Percentiles rank a stretch among this genome's conserved stretches.
phyloP scores from a whole-genome alignment of 1,140 invertebrate species.

The Epicauta chinensis region DNA sequence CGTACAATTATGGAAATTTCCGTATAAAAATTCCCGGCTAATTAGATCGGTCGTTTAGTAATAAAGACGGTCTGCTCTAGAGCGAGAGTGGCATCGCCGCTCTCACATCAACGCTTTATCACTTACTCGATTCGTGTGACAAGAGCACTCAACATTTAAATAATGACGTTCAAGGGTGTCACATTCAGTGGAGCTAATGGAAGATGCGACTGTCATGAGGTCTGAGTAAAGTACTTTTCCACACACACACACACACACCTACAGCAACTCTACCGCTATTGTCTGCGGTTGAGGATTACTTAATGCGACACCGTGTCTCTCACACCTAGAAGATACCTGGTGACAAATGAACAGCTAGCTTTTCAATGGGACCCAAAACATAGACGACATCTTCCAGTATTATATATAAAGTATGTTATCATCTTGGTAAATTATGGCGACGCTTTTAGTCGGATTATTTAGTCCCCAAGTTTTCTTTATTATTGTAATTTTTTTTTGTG shows the following conservation, averaged over 20 bases:
- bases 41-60: too few relatives aligned
- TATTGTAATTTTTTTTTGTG: too few relatives aligned
- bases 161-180: constrained; percentile 24
- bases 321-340: constrained; percentile 13
- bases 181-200: constrained; percentile 24
- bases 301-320: constrained; percentile 22
- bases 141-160: constrained; percentile 17
- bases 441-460: too few relatives aligned
- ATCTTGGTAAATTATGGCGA: too few relatives aligned
- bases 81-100: too few relatives aligned
- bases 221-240: constrained; percentile 23
- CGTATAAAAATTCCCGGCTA: too few relatives aligned
- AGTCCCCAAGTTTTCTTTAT: too few relatives aligned
- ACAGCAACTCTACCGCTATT: constrained; percentile 17
- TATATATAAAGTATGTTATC: neutral
- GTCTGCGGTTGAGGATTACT: constrained; percentile 22
- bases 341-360: constrained; percentile 26
- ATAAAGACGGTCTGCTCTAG: too few relatives aligned
- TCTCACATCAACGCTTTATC: too few relatives aligned
- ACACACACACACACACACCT: neutral
- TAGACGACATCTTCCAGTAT: constrained; percentile 5
- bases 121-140: too few relatives aligned
- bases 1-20: too few relatives aligned
- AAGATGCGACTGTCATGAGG: constrained; percentile 25
- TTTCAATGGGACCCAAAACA: constrained; percentile 14